Conservation (phyloP, 2,888 invertebrate species). For the Pterostichus niger region DNA sequence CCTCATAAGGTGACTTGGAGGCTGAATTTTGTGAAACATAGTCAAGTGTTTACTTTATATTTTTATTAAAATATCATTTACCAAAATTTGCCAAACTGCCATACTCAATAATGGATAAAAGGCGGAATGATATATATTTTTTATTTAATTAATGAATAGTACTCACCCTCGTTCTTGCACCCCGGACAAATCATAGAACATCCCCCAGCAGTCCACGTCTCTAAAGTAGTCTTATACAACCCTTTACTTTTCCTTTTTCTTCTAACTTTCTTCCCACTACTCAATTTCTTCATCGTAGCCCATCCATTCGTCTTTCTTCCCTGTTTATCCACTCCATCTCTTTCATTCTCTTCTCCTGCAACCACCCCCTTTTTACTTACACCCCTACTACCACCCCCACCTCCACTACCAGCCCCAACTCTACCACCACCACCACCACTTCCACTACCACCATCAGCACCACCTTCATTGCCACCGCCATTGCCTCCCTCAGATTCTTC, state of each 20-base stretch:
- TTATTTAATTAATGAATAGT: not conserved
- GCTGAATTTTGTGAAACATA: too few species aligned
- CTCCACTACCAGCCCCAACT: not conserved
- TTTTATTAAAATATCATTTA: too few species aligned
- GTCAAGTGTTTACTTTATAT: too few species aligned
- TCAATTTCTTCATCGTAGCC: not conserved
- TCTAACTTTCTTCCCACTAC: not conserved
- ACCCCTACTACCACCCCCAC: not conserved
- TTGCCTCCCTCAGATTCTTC: not conserved
- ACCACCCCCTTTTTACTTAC: too few species aligned
- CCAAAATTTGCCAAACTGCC: too few species aligned
- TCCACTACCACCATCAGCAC: too few species aligned
- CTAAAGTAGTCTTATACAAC: conserved; percentile 67
- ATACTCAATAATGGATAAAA: too few species aligned
- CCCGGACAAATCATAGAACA: conserved; percentile 71
- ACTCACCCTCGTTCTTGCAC: conserved; percentile 70
- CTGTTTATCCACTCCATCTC: too few species aligned
- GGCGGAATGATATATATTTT: too few species aligned
- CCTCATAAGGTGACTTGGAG: too few species aligned
- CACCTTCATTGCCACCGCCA: not conserved
- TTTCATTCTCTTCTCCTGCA: too few species aligned
- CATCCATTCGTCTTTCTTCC: not conserved
- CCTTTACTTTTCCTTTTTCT: not conserved
- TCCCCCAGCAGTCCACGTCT: conserved; percentile 74
- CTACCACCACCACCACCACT: too few species aligned